Evolutionary conservation across 2,797 vertebrate species (phyloP).

Genomic region (Hydrophis major): DNA sequence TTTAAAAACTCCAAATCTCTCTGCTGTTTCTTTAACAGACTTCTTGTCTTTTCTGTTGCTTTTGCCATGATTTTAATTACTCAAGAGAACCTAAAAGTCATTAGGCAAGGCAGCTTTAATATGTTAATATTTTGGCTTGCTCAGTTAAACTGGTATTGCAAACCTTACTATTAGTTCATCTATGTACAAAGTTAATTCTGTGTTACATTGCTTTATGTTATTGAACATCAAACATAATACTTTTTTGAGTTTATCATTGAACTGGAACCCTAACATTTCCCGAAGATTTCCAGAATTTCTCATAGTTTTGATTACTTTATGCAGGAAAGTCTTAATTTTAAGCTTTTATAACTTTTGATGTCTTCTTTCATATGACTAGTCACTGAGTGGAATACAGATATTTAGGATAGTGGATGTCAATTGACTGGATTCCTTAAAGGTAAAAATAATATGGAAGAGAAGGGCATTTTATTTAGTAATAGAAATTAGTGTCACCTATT

Average conservation of each 20-base stretch:
- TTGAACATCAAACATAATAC: neutral
- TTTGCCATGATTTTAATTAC: neutral
- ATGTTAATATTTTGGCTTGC: neutral
- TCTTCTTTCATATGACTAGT: neutral
- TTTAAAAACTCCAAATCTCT: neutral
- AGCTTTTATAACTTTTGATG: neutral
- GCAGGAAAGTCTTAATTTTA: neutral
- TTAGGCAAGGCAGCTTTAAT: neutral
- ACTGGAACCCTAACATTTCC: neutral
- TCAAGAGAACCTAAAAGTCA: neutral
- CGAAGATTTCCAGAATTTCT: neutral
- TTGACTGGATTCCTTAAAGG: neutral
- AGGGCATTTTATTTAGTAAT: neutral
- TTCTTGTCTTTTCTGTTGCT: neutral
- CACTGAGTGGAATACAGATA: neutral
- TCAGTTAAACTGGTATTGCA: neutral
- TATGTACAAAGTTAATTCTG: neutral
- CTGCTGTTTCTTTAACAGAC: neutral
- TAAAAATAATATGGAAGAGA: neutral
- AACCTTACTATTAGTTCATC: neutral
- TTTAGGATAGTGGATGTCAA: neutral
- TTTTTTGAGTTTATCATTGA: neutral
- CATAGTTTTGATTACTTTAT: neutral
- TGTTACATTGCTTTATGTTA: neutral
- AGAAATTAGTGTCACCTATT: neutral